Percentiles rank a stretch among this genome's conserved stretches.
Evolutionary conservation across 1,140 invertebrate species (phyloP).

Genomic region (Leptonema lineaticorne): DNA sequence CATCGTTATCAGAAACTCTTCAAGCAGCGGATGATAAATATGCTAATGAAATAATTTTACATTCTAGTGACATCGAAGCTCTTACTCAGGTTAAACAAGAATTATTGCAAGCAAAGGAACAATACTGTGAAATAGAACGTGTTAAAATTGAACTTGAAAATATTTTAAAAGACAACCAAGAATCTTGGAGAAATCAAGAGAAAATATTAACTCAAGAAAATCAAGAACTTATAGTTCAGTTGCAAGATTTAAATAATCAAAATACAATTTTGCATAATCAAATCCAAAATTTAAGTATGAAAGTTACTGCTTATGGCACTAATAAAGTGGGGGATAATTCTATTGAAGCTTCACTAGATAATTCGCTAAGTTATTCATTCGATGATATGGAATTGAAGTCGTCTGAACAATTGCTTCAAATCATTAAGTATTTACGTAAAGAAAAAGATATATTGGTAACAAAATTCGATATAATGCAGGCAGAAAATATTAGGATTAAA

Average conservation of each 20-base stretch:
- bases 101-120: slow-evolving; percentile 47
- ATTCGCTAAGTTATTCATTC: slow-evolving; percentile 62
- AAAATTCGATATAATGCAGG: slow-evolving; percentile 80
- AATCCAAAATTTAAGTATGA: slow-evolving; percentile 78
- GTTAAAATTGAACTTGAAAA: slow-evolving; percentile 60
- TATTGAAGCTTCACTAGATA: slow-evolving; percentile 57
- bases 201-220: slow-evolving; percentile 65
- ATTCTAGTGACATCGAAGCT: slow-evolving; percentile 71
- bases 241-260: slow-evolving; percentile 73
- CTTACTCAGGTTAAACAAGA: slow-evolving; percentile 68
- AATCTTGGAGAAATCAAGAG: slow-evolving; percentile 67
- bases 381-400: slow-evolving; percentile 68
- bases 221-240: slow-evolving; percentile 64
- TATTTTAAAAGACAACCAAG: slow-evolving; percentile 60
- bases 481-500: slow-evolving; percentile 76
- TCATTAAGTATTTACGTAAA: slow-evolving; percentile 84
- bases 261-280: slow-evolving; percentile 80
- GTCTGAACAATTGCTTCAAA: slow-evolving; percentile 79
- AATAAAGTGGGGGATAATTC: slow-evolving; percentile 56
- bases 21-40: slow-evolving; percentile 74
- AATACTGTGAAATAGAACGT: slow-evolving; percentile 61
- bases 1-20: slow-evolving; percentile 53
- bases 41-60: slow-evolving; percentile 73
- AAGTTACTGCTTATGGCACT: slow-evolving; percentile 67
- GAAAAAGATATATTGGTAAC: slow-evolving; percentile 87